Base-by-base conservation (phyloP, 2,888 invertebrate genomes). In the Parnassius mnemosyne region DNA sequence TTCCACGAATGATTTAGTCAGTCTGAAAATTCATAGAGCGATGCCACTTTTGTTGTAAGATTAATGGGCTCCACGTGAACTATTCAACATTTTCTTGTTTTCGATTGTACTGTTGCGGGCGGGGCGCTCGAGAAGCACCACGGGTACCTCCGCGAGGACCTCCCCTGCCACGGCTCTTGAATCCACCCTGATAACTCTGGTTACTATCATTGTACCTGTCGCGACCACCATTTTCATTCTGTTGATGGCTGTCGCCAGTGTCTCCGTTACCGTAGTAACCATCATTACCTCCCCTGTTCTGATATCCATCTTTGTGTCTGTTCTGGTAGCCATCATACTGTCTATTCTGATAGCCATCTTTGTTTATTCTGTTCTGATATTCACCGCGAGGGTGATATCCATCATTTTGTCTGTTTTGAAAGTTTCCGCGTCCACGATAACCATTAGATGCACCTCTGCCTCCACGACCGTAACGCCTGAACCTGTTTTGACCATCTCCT, bases 1-100 rank as follows among this genome's bases (percentile, higher is more conserved):
- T 93, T 93, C 91, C 93, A 93, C 93, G 89, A 93, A 89, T 85
- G 85, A 88, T 87, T 89, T 86, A 83, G 89, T 88, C 87, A 82
- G 74, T 84, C 75, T 79, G 75, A 75, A 73, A 74, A 70, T 68
- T 72, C 66, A 67, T 5, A 13, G 72, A 71, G 71, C 71, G 72
- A 69, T 67, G 70, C 71, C 74, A 71, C 74, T 65, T 65, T 64
- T 61, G 66, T 68, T 66, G 72, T 70, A 69, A 68, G 71, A 71
- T 68, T 71, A 34, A 60, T 61, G 66, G 67, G 69, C 65, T 69
- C 70, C 71, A 63, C 68, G 61, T 49, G 56, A 68, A 68, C 77
- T 87, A 87, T 73, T 88, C 86, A 62, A 76, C 80, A 66, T 81
- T 77, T 56, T 88, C 84, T 66, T 88, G 81, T 79, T 91, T 83